A percentile compares a stretch with the other conserved stretches of the same genome.
Evolutionary conservation across 2,113 vertebrate genomes (phyloP).

Genomic region (Cottus gobio): DNA sequence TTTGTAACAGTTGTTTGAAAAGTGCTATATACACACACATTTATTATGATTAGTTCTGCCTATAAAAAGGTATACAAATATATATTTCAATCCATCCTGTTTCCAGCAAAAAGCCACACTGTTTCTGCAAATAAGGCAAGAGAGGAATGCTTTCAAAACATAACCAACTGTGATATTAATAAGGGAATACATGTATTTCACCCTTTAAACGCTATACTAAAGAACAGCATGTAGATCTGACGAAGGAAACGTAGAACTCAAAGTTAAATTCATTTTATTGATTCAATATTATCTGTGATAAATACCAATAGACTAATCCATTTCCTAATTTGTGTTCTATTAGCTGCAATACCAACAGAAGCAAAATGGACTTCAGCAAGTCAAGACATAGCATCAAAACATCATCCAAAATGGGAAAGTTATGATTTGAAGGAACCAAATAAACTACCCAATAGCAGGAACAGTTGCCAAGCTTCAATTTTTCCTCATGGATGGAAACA

Average conservation of each 20-base stretch:
- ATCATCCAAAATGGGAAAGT: neutral
- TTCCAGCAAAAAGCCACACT: neutral
- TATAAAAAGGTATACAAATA: too few species aligned
- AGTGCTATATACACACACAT: too few species aligned
- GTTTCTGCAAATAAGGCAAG: too few species aligned
- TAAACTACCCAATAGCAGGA: neutral
- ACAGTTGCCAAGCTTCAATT: neutral
- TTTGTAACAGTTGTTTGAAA: too few species aligned
- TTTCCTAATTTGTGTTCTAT: neutral
- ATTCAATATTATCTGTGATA: neutral
- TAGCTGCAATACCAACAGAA: neutral
- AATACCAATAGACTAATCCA: neutral
- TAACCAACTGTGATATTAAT: neutral
- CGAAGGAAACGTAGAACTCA: neutral
- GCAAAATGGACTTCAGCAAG: neutral
- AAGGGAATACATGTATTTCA: neutral
- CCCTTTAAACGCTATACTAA: neutral
- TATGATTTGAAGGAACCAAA: too few species aligned
- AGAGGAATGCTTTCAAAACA: neutral
- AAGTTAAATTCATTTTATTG: neutral
- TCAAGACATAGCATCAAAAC: too few species aligned
- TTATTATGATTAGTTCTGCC: too few species aligned
- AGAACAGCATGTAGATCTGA: neutral
- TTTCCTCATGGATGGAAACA: neutral
- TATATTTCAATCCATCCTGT: neutral